Evolutionary conservation across 2,888 invertebrate species (phyloP), one percentile per base, ranked within the genome.

Genomic region (Leucophora obtusa): DNA sequence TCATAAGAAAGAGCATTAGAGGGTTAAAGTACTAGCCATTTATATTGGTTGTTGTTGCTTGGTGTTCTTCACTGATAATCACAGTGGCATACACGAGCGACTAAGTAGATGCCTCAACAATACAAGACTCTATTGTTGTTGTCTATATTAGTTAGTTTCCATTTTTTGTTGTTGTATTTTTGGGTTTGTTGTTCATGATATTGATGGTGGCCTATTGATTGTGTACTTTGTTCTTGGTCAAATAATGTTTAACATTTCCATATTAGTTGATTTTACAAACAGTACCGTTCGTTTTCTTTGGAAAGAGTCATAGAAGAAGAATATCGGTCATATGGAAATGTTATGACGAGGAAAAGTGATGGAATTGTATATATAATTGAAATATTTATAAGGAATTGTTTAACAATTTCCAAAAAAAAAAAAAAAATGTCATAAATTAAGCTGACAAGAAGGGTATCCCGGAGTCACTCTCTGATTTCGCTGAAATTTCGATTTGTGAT

Each of bases 341-440:
- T 73, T 73, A 59, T 63, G 43, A 51, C 63, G 10, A 47, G 59
- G 54, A 69, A 66, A 79, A 73, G 79, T 79, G 79, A 73, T 79
- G 73, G 59, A 79, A 79, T 79, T 79, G 73, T 79, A 73, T 79
- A 79, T 79, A 73, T 79, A 79, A 79, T 69, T 73, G 35, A 59
- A 79, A 59, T 72, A 72, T 68, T 68, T 65, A 54, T 54, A 71
- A 71, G 71, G 71, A 77, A 65, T 38, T 38, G 6, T 3, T 28
- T 28, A 28, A 28, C 28, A 28, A 28, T 28, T 28, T 28, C 1
- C 4, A 4, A 28, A 28, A 28, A 28, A 28, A 28, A 28, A 7
- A 21, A 21, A 4, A 21, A 21, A 21, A 21, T 21, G 21, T 21
- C 4, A 21, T 21, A 21, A 21, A 21, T 21, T n/a, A n/a, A n/a